A percentile compares a stretch with the other conserved stretches of the same genome.
Conservation (phyloP, 2,113 vertebrate genomes). For the Galbula dea region DNA sequence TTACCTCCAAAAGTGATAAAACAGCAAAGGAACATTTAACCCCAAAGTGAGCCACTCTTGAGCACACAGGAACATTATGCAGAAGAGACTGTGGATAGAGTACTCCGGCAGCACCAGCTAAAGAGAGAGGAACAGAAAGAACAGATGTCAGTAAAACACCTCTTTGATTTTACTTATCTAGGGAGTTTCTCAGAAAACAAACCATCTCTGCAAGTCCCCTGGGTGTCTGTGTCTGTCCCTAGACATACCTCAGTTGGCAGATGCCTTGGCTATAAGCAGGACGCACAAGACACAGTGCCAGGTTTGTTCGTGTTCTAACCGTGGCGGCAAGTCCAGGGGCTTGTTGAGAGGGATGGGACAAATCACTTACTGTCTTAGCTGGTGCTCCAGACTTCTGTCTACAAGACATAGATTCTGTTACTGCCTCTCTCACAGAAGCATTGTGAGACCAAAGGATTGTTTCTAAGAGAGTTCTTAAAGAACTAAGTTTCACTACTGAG, state of each 20-base stretch:
- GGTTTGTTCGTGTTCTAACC: neutral
- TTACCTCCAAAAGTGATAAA: slow-evolving; percentile 99
- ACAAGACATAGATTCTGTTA: neutral
- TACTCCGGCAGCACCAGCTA: slow-evolving; percentile 96
- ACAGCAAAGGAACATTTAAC: slow-evolving; percentile 91
- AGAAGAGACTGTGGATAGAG: slow-evolving; percentile 96
- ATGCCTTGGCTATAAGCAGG: neutral
- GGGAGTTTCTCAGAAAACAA: neutral
- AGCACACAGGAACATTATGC: slow-evolving; percentile 97
- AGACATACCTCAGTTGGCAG: neutral
- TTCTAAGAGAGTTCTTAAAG: neutral
- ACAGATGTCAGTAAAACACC: neutral
- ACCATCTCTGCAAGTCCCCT: neutral
- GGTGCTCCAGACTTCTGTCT: neutral
- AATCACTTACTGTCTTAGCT: neutral
- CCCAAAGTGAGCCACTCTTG: slow-evolving; percentile 97
- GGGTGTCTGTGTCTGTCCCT: neutral
- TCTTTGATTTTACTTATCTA: neutral
- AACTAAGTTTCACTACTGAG: neutral
- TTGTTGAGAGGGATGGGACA: neutral
- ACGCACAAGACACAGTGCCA: neutral
- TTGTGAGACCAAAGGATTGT: neutral
- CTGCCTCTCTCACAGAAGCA: neutral
- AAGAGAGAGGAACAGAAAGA: slow-evolving; percentile 26
- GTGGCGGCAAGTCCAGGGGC: neutral